A percentile compares a stretch with the other conserved stretches of the same genome.
These are phyloP conservation scores for Nixonia krombeini DNA, from an alignment of 1,140 invertebrate species.

Conservation along the genomic window DNA sequence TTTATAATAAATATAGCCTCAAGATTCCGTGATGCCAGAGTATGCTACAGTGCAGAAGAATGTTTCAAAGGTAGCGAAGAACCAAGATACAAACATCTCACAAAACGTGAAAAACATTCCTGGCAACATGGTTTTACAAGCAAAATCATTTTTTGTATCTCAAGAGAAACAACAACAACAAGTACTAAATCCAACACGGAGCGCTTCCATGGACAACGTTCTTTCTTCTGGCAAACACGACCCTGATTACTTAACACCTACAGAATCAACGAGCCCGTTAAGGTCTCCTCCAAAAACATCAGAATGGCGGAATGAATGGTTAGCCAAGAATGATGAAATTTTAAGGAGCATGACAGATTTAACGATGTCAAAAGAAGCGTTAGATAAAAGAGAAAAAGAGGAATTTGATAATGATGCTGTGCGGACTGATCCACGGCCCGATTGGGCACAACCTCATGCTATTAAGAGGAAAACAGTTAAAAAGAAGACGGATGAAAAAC, in stretches of 20 bases:
- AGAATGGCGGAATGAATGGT: conserved; percentile 66
- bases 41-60: conserved; percentile 66
- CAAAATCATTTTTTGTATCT: conserved; percentile 41
- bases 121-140: conserved; percentile 37
- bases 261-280: conserved; percentile 52
- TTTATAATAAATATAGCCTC: conserved; percentile 11
- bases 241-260: conserved; percentile 48
- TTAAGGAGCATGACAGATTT: conserved; percentile 57
- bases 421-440: conserved; percentile 55
- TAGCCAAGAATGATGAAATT: conserved; percentile 66
- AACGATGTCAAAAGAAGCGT: conserved; percentile 43
- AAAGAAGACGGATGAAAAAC: conserved; percentile 46
- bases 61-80: conserved; percentile 41
- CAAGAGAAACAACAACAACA: conserved; percentile 41
- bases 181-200: conserved; percentile 46
- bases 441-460: conserved; percentile 62
- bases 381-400: conserved; percentile 27
- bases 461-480: conserved; percentile 51
- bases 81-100: conserved; percentile 29
- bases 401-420: conserved; percentile 43
- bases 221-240: conserved; percentile 47
- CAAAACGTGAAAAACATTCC: conserved; percentile 23
- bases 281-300: conserved; percentile 64
- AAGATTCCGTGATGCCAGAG: conserved; percentile 55
- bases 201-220: conserved; percentile 56